Conservation (phyloP, 2,888 invertebrate species). For the Cerastoderma edule region DNA sequence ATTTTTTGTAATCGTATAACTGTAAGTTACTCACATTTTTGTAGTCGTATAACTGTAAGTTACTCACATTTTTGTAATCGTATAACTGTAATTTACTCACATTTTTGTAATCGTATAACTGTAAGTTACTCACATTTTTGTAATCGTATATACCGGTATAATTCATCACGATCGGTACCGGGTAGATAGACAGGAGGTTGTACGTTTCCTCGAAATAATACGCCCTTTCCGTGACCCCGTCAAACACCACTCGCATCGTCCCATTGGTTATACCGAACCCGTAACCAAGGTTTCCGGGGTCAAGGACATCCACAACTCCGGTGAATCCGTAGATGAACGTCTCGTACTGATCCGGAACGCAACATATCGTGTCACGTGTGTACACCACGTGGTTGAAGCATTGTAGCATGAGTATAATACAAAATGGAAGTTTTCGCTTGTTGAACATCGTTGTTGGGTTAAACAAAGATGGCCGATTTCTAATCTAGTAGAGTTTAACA, state of each 20-base stretch:
- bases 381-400: too few species aligned
- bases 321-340: conserved; percentile 26
- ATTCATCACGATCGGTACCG: conserved; percentile 1
- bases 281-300: conserved; percentile 16
- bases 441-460: too few species aligned
- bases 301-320: conserved; percentile 24
- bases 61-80: too few species aligned
- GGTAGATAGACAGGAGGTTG: conserved; percentile 15
- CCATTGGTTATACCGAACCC: conserved; percentile 35
- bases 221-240: conserved; percentile 34
- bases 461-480: too few species aligned
- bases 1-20: too few species aligned
- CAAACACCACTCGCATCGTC: conserved; percentile 35
- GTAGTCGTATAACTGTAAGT: too few species aligned
- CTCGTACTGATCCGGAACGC: conserved; percentile 41
- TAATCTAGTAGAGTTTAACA: too few species aligned
- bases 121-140: conserved; percentile 24
- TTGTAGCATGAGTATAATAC: too few species aligned
- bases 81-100: too few species aligned
- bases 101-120: not conserved
- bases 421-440: too few species aligned
- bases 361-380: conserved; percentile 33
- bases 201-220: conserved; percentile 28
- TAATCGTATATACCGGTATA: conserved; percentile 25
- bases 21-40: too few species aligned